A percentile compares a stretch with the other conserved stretches of the same genome.
These are phyloP conservation scores for Taphrorychus bicolor DNA, from an alignment of 2,888 invertebrate genomes.

Conservation along the genomic window DNA sequence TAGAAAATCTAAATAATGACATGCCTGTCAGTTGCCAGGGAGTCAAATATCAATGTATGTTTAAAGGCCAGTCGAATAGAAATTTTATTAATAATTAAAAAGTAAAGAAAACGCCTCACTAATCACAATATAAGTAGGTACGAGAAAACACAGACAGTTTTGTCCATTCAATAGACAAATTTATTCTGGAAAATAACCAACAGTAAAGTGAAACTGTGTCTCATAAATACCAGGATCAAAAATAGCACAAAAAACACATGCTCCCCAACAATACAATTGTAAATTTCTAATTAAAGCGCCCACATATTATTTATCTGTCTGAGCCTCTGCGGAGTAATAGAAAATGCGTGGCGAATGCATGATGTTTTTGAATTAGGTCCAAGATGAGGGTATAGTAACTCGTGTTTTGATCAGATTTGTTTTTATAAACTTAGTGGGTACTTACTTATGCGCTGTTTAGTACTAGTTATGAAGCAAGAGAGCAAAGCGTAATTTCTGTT, in stretches of 20 bases:
- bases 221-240: not conserved
- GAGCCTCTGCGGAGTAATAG: not conserved
- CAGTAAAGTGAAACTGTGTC: not conserved
- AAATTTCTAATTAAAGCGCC: not conserved
- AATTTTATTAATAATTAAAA: too few relatives aligned
- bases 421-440: not conserved
- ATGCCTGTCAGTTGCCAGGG: too few relatives aligned
- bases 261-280: not conserved
- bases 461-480: too few relatives aligned
- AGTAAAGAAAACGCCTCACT: too few relatives aligned
- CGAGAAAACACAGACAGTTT: too few relatives aligned
- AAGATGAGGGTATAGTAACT: not conserved
- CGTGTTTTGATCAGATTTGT: not conserved
- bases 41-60: too few relatives aligned
- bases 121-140: too few relatives aligned
- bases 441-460: too few relatives aligned
- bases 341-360: not conserved
- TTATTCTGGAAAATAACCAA: not conserved
- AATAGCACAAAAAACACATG: not conserved
- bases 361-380: not conserved
- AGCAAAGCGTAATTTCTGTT: too few relatives aligned
- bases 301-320: not conserved
- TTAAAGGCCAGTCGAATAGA: too few relatives aligned
- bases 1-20: too few relatives aligned
- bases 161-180: not conserved